These are phyloP conservation scores for Montifringilla adamsi DNA, from an alignment of 2,113 vertebrate genomes.

Conservation along the genomic window DNA sequence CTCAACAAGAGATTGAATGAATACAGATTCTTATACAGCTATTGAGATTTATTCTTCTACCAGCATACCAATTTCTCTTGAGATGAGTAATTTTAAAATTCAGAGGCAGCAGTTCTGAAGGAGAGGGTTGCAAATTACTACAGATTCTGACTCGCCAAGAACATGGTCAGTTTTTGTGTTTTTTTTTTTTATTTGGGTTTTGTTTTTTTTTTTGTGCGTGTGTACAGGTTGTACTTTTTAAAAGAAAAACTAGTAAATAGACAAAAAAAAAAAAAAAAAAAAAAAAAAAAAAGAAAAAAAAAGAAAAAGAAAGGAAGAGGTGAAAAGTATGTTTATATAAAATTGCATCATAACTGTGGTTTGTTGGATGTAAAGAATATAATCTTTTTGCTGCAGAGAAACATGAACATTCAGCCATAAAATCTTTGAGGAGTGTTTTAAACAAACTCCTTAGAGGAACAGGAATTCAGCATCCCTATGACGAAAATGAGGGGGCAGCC, in stretches of 20 bases:
- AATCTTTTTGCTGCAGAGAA: neutral
- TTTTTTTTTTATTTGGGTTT: neutral
- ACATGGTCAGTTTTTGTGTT: neutral
- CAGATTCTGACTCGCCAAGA: neutral
- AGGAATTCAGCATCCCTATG: neutral
- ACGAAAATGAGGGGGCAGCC: neutral
- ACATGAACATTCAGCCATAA: neutral
- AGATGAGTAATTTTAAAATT: constrained; percentile 4
- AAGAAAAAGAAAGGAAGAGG: neutral
- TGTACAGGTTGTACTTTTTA: neutral
- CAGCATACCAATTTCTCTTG: neutral
- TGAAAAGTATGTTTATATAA: neutral
- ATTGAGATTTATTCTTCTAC: constrained; percentile 3
- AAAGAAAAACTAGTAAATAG: neutral
- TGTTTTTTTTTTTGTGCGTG: too few relatives aligned
- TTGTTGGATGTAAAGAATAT: neutral
- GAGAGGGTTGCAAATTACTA: neutral
- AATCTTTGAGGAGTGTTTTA: neutral
- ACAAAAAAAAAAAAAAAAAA: neutral
- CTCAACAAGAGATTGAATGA: neutral
- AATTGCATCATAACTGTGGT: neutral
- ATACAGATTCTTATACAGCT: neutral
- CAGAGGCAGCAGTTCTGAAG: neutral
- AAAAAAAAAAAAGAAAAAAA: neutral
- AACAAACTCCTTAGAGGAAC: neutral